A percentile compares a stretch with the other conserved stretches of the same genome.
phyloP scores from a whole-genome alignment of 92 coral and sea anemone species.

The Porites evermanni region DNA sequence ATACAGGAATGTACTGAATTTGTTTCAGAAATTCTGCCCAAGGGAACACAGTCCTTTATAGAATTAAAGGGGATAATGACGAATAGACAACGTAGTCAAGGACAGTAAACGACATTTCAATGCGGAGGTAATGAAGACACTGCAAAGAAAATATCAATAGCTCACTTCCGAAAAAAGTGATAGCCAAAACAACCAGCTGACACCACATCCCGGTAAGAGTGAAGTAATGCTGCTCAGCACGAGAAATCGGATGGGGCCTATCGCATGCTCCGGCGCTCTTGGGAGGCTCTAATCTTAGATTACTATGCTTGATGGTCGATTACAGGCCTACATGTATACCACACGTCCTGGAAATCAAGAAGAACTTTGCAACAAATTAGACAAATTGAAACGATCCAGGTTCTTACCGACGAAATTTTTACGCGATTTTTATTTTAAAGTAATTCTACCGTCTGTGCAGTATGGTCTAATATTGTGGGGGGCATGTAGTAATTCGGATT shows the following conservation, averaged over 20 bases:
- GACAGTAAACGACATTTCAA: too few relatives aligned
- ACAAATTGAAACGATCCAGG: conserved; percentile 34
- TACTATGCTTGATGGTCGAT: conserved; percentile 36
- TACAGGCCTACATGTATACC: conserved; percentile 34
- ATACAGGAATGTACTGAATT: too few relatives aligned
- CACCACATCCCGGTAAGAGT: conserved; percentile 31
- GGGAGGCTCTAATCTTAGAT: conserved; percentile 1
- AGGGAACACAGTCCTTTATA: too few relatives aligned
- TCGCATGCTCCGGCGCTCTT: conserved; percentile 1
- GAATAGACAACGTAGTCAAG: too few relatives aligned
- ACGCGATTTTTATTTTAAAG: not conserved
- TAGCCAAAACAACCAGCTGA: conserved; percentile 14
- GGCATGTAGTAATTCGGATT: not conserved
- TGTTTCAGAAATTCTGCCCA: too few relatives aligned
- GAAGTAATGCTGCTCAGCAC: conserved; percentile 30
- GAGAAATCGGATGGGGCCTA: conserved; percentile 2
- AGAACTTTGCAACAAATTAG: conserved; percentile 37
- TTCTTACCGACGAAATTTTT: conserved; percentile 9
- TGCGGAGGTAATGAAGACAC: too few relatives aligned
- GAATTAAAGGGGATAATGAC: too few relatives aligned
- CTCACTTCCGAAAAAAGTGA: too few relatives aligned
- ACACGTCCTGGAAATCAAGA: conserved; percentile 25
- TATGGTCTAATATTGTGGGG: not conserved
- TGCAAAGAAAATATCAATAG: too few relatives aligned
- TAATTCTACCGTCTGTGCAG: not conserved